Conservation (phyloP, 2,888 invertebrate genomes). For the Iselma pallidipennis region DNA sequence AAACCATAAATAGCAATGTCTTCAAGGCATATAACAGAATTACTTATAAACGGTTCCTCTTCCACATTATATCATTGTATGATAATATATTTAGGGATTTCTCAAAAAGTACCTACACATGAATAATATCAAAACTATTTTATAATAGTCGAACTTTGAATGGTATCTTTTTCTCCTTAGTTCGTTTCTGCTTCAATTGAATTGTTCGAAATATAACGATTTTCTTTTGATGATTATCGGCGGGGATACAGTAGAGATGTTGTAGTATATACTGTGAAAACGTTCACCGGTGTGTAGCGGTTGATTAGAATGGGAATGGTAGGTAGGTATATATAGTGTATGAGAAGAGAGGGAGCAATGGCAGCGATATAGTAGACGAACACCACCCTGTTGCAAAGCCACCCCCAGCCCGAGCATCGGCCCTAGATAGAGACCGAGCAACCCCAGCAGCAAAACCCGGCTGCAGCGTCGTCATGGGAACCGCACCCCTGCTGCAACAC, state of each 20-base stretch:
- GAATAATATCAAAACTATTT: background rate
- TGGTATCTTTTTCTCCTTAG: background rate
- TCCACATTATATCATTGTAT: background rate
- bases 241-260: background rate
- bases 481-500: constrained; percentile 48
- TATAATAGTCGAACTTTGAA: background rate
- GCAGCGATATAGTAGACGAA: constrained; percentile 14
- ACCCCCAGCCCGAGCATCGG: constrained; percentile 31
- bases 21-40: constrained; percentile 19
- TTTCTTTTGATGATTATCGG: constrained; percentile 4
- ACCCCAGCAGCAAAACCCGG: constrained; percentile 44
- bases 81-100: no score
- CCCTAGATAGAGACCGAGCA: no score
- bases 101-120: no score
- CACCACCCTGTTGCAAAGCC: constrained; percentile 34
- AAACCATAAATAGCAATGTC: constrained; percentile 23
- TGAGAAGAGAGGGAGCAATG: constrained; percentile 13
- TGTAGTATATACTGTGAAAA: background rate
- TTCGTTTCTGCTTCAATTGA: background rate
- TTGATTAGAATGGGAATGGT: constrained; percentile 27
- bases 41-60: constrained; percentile 16
- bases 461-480: constrained; percentile 54
- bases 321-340: background rate
- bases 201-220: background rate
- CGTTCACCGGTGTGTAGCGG: constrained; percentile 11